A percentile compares a stretch with the other conserved stretches of the same genome.
phyloP scores from a whole-genome alignment of 1,140 invertebrate species.

The Calliphora vicina region DNA sequence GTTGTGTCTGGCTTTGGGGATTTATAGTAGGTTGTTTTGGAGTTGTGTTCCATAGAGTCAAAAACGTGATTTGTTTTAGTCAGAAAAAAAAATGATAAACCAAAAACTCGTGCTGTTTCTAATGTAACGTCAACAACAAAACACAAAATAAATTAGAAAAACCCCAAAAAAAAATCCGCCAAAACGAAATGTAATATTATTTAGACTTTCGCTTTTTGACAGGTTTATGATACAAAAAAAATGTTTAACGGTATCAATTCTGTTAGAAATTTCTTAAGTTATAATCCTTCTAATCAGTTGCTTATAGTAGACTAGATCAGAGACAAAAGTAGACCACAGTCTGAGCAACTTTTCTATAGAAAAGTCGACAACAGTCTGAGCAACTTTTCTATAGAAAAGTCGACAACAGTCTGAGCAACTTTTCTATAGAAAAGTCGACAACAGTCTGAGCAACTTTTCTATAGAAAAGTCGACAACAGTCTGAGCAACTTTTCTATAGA shows the following conservation, averaged over 20 bases:
- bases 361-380: neutral
- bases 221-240: neutral
- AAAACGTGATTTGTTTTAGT: slow-evolving; percentile 30
- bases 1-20: neutral
- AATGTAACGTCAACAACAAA: neutral
- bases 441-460: neutral
- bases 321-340: neutral
- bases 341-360: neutral
- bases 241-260: neutral
- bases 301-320: no score
- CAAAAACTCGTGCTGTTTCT: slow-evolving; percentile 4
- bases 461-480: neutral
- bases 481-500: neutral
- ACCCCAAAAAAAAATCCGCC: slow-evolving; percentile 12
- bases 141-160: neutral
- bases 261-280: no score
- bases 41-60: slow-evolving; percentile 7
- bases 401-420: neutral
- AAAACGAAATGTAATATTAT: neutral
- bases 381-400: neutral
- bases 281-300: no score
- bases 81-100: neutral
- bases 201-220: slow-evolving; percentile 26
- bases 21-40: neutral
- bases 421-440: neutral